These are phyloP conservation scores for Phacellophora camtschatica DNA, from an alignment of 30 jellyfish, hydroid and myxozoan genomes.

Conservation along the genomic window DNA sequence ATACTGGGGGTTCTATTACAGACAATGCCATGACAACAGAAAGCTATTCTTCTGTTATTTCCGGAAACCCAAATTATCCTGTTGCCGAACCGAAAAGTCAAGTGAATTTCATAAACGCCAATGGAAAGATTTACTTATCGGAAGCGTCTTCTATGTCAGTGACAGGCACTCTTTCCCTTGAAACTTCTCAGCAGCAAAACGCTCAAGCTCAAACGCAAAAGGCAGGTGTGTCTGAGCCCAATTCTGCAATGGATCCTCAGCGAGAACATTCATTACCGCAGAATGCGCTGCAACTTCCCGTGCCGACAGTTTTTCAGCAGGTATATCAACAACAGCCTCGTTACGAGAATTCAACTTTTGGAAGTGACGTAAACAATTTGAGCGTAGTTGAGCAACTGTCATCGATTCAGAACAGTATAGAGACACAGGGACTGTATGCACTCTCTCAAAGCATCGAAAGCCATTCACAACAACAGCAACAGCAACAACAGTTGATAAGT, in stretches of 20 bases:
- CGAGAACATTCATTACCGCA: background rate
- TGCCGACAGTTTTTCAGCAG: background rate
- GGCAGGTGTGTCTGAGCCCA: background rate
- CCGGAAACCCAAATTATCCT: no score
- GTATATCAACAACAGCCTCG: background rate
- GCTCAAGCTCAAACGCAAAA: background rate
- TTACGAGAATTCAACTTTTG: background rate
- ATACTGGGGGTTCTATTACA: no score
- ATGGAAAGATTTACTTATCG: background rate
- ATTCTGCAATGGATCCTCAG: background rate
- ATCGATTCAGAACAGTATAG: background rate
- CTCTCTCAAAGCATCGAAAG: background rate
- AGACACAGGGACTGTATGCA: background rate
- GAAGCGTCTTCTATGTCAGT: background rate
- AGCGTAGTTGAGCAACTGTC: background rate
- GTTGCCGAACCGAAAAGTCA: no score
- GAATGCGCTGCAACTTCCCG: background rate
- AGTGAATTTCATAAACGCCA: background rate
- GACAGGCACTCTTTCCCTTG: background rate
- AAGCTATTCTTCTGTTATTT: background rate
- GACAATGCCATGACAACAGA: no score
- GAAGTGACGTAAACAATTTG: background rate
- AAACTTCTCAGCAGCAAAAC: background rate
- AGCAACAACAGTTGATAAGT: background rate
- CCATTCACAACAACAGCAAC: background rate